Percentiles rank a stretch among this genome's conserved stretches.
Evolutionary conservation across 2,113 vertebrate genomes (phyloP).

Genomic region (Syngnathus typhle): DNA sequence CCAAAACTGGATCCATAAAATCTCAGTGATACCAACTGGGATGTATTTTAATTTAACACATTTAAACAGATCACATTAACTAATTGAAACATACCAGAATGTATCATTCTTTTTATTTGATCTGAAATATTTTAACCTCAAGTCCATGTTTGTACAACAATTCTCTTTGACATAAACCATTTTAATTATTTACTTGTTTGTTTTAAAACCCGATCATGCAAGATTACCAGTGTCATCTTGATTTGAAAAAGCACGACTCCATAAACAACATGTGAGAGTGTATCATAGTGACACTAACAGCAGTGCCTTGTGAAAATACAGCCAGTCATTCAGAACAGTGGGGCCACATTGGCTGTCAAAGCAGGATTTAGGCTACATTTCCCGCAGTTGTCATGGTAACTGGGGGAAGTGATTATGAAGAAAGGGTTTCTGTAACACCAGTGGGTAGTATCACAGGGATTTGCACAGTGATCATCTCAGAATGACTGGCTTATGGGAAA

Average conservation of each 20-base stretch:
- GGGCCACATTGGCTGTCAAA: constrained; percentile 60
- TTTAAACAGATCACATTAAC: not conserved
- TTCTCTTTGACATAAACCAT: constrained; percentile 23
- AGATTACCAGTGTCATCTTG: constrained; percentile 40
- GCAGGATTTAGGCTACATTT: constrained; percentile 65
- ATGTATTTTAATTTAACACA: not conserved
- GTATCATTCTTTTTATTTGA: constrained; percentile 4
- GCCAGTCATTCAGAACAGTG: constrained; percentile 58
- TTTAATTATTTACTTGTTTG: constrained; percentile 30
- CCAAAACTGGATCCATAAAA: not conserved
- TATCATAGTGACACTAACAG: constrained; percentile 63
- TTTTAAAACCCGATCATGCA: constrained; percentile 37
- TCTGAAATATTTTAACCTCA: constrained; percentile 26
- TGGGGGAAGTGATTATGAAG: constrained; percentile 65
- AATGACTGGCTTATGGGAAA: constrained; percentile 48
- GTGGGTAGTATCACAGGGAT: constrained; percentile 54
- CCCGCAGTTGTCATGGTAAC: constrained; percentile 65
- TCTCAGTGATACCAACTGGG: not conserved
- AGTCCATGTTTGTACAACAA: constrained; percentile 17
- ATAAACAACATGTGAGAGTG: constrained; percentile 42
- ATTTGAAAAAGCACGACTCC: constrained; percentile 50
- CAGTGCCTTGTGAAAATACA: constrained; percentile 49
- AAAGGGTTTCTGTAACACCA: constrained; percentile 57
- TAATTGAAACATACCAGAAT: not conserved
- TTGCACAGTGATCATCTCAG: constrained; percentile 47